Conservation (phyloP, 2,113 vertebrate species). For the cattle (Bos taurus) region DNA sequence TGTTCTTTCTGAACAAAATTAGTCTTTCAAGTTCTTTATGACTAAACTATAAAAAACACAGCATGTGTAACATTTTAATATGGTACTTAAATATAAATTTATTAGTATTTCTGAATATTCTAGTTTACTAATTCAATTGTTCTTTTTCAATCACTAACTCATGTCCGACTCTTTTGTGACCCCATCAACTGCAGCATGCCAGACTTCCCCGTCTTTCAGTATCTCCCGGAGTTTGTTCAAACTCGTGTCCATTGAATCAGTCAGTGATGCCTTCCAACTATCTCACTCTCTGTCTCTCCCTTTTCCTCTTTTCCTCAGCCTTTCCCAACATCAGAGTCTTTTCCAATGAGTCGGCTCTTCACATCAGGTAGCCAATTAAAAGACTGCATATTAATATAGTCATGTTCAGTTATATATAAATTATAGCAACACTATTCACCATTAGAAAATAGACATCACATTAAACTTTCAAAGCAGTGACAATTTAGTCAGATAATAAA, state of each 20-base stretch:
- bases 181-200: neutral
- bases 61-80: slow-evolving; percentile 48
- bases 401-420: neutral
- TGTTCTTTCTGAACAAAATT: slow-evolving; percentile 48
- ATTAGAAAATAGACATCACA: neutral
- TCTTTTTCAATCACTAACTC: neutral
- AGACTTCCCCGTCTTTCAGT: neutral
- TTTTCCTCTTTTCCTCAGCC: neutral
- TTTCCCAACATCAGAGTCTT: neutral
- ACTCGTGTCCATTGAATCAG: neutral
- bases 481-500: neutral
- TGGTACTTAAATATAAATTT: slow-evolving; percentile 40
- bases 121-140: neutral
- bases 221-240: neutral
- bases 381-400: neutral
- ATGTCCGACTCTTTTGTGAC: neutral
- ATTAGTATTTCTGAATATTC: neutral
- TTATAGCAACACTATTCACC: neutral
- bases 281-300: neutral
- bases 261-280: neutral
- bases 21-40: slow-evolving; percentile 38
- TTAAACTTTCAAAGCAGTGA: neutral
- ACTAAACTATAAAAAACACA: slow-evolving; percentile 65
- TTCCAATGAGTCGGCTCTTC: neutral
- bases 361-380: neutral